Evolutionary conservation across 2,888 invertebrate genomes (phyloP), one percentile per base, ranked within the genome.

Genomic region (Eueremaeus valkanovi): DNA sequence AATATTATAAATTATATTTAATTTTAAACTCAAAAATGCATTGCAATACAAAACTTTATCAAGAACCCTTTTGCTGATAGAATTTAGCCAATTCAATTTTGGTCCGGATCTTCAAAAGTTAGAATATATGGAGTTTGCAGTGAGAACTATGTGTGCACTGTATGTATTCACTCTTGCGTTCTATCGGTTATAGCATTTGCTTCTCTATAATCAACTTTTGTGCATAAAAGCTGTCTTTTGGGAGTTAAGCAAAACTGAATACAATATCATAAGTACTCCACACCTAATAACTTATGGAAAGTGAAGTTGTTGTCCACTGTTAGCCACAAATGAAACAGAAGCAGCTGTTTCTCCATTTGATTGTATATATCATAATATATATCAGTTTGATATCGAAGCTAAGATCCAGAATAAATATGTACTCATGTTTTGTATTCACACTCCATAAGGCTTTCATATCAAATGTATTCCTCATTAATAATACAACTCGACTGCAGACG

Each of bases 311-410:
- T 58, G 58, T 58, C 58, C 58, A 58, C 27, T 29, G 29, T 29
- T 11, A 27, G 58, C 27, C 29, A 33, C 29, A 36, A 63, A 31
- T 63, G 63, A 63, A 63, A 63, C 33, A 33, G 36, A 63, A 31
- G 63, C 63, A 63, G 63, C 31, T 63, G 63, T 63, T 63, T 58
- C 58, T 29, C 29, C 2, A 63, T 63, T 31, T 36, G 36, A 63
- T 63, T 63, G 33, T 63, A 63, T 63, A 63, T 61, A n/a, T n/a
- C n/a, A n/a, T n/a, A n/a, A n/a, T 61, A 61, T 29, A 61, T 29
- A 9, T 27, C 3, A 58, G 27, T 58, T 27, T 58, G 29, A 58
- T 58, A 58, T 58, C 21, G 24, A 58, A 58, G 58, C 13, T 58
- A 29, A 58, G 24, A 58, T 58, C 29, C n/a, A 58, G 29, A 58